Base-by-base conservation (phyloP, 1,140 invertebrate genomes). In the Phocides pigmalion region DNA sequence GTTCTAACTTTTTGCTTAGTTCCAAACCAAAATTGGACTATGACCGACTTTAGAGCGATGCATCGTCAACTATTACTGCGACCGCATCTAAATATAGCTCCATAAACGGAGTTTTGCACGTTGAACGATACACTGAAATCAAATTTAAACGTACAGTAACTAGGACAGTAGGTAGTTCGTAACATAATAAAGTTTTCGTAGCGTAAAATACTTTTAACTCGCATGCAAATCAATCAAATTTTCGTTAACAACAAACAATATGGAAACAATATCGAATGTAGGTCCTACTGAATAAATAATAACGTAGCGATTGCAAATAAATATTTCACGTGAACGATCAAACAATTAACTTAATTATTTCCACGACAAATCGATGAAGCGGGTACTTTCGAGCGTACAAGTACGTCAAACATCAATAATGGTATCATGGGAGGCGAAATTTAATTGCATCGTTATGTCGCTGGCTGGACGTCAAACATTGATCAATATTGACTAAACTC, bases 401-500 rank as follows among this genome's bases (percentile, higher is more conserved):
- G 58, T 68, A 71, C 64, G 68, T 54, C 64, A 66, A 74, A 68
- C 70, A 46, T 32, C 39, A 32, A 58, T 41, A 58, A 46, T 19
- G 41, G 66, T 62, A 65, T 66, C 66, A 72, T 58, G 58, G 39
- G 68, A 74, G 59, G 75, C 73, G 59, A 78, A 87, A 81, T 81
- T 76, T 84, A 80, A 82, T 82, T 81, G 76, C 73, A 47, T 76
- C 79, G 79, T 82, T 80, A 68, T 67, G 66, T 69, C 66, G 61
- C 46, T 28, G 51, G 51, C 42, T 62, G 42, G 19, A 11, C 54
- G 63, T 75, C 74, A 76, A 51, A 70, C 67, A 68, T 64, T 73
- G 76, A 72, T 71, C 72, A 81, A 74, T 80, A 83, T 85, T 85
- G 75, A 79, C 82, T 76, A 78, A 78, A 84, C 86, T 84, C 84